Evolutionary conservation across 2,113 vertebrate species (phyloP).

Genomic region (Oryzias melastigma): DNA sequence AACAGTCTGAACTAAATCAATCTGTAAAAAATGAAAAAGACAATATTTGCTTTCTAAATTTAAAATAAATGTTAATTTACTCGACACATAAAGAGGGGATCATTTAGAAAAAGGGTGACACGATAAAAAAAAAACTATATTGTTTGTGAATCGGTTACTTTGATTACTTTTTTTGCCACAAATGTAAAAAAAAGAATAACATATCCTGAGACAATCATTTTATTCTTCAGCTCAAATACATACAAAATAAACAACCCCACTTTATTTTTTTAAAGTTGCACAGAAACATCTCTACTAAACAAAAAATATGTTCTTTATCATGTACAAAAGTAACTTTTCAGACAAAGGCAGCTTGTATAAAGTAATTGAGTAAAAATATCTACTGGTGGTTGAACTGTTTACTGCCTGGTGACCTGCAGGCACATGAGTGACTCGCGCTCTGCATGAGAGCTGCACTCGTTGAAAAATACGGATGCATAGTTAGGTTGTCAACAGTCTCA

Average conservation of each 20-base stretch:
- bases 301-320: slow-evolving; percentile 55
- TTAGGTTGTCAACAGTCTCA: slow-evolving; percentile 22
- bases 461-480: slow-evolving; percentile 66
- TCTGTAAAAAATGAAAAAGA: too few relatives aligned
- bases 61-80: too few relatives aligned
- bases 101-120: too few relatives aligned
- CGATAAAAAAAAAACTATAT: too few relatives aligned
- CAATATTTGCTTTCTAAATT: too few relatives aligned
- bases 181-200: neutral
- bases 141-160: too few relatives aligned
- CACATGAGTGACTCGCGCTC: slow-evolving; percentile 7
- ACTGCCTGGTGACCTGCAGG: slow-evolving; percentile 26
- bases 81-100: too few relatives aligned
- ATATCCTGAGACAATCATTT: neutral
- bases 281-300: slow-evolving; percentile 35
- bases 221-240: slow-evolving; percentile 54
- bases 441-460: slow-evolving; percentile 33
- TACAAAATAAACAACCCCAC: slow-evolving; percentile 57
- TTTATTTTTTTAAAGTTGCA: slow-evolving; percentile 13
- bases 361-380: slow-evolving; percentile 20
- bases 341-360: slow-evolving; percentile 63
- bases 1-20: too few relatives aligned
- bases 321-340: slow-evolving; percentile 58
- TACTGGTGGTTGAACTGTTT: slow-evolving; percentile 19
- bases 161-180: too few relatives aligned